Percentiles rank a stretch among this genome's conserved stretches.
These are phyloP conservation scores for Neolamprologus toae DNA, from an alignment of 2,113 vertebrate species.

Conservation along the genomic window DNA sequence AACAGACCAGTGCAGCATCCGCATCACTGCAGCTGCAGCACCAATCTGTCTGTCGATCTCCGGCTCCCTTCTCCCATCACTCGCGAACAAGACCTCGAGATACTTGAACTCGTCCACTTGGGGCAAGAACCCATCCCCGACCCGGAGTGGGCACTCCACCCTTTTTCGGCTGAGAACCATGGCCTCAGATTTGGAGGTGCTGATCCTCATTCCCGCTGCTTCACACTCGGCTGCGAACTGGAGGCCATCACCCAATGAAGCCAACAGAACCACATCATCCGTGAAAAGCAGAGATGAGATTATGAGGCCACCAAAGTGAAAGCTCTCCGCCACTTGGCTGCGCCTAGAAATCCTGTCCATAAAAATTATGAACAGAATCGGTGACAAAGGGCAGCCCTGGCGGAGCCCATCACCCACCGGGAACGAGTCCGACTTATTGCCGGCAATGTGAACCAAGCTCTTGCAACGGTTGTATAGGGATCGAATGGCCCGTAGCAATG, in stretches of 20 bases:
- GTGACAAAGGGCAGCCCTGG: no score
- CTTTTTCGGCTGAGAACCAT: neutral
- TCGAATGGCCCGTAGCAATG: no score
- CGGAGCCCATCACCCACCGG: no score
- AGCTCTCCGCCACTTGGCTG: no score
- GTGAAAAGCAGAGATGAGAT: fast-evolving
- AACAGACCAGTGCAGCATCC: fast-evolving
- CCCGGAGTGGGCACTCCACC: neutral
- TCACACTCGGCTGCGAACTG: neutral
- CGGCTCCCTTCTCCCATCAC: fast-evolving
- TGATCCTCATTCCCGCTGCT: neutral
- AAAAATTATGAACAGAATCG: fast-evolving
- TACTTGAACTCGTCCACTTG: neutral
- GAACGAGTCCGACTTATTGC: no score
- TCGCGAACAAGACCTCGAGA: fast-evolving
- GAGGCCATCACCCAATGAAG: fast-evolving
- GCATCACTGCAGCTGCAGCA: fast-evolving
- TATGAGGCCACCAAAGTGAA: no score
- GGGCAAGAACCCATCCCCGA: fast-evolving
- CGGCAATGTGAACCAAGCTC: no score
- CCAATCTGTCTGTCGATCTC: neutral
- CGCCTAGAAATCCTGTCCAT: no score
- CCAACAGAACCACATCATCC: no score
- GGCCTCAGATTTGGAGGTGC: neutral
- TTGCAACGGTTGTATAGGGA: no score